These are phyloP conservation scores for Dufourea novaeangliae DNA, from an alignment of 1,140 invertebrate genomes.

Conservation along the genomic window DNA sequence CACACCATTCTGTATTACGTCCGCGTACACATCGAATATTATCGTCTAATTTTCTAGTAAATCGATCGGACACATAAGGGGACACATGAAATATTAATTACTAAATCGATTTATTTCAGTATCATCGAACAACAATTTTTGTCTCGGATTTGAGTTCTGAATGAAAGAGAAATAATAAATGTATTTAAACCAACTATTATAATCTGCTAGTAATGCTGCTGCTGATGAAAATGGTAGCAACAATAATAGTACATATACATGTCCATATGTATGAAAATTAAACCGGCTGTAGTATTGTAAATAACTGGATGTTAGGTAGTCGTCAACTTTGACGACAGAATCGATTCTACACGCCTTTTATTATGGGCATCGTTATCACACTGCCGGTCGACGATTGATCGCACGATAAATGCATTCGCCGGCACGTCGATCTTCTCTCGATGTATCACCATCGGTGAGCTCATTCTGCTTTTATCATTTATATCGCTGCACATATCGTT, in stretches of 20 bases:
- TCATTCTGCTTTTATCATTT: conserved; percentile 27
- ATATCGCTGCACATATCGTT: background rate
- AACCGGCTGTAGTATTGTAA: background rate
- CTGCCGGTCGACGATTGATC: conserved; percentile 16
- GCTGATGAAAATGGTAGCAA: no score
- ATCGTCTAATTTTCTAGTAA: background rate
- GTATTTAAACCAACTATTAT: no score
- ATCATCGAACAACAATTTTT: no score
- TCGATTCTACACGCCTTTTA: conserved; percentile 16
- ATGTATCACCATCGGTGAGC: conserved; percentile 26
- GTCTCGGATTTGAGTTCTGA: no score
- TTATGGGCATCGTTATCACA: conserved; percentile 19
- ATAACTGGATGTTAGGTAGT: background rate
- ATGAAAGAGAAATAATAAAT: no score
- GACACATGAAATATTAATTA: no score
- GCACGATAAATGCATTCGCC: conserved; percentile 29
- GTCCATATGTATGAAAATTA: background rate
- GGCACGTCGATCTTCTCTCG: conserved; percentile 1
- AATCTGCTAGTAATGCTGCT: no score
- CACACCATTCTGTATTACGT: conserved; percentile 10
- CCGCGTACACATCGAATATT: background rate
- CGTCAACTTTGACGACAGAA: background rate
- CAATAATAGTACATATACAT: no score
- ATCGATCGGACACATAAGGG: background rate
- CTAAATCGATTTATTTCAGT: no score